Conservation (phyloP, 2,113 vertebrate genomes). For the Stomatorhinus ivindoensis region DNA sequence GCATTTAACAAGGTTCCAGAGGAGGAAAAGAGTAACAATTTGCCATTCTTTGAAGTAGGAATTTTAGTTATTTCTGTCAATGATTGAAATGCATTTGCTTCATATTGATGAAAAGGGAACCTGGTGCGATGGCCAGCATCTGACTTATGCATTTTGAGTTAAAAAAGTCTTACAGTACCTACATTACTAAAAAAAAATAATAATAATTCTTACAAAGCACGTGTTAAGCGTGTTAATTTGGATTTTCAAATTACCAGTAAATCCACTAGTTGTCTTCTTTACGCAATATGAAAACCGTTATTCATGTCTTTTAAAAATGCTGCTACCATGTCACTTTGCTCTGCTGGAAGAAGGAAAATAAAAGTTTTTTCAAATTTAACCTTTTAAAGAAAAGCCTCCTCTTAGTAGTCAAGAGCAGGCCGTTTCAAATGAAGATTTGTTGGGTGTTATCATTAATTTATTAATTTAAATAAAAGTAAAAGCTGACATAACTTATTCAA, state of each 20-base stretch:
- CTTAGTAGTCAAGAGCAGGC: neutral
- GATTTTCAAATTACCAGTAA: neutral
- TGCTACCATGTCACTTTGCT: neutral
- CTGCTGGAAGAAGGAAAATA: neutral
- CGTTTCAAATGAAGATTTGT: neutral
- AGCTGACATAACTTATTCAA: neutral
- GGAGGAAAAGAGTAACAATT: conserved; percentile 3
- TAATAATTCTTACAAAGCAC: no score
- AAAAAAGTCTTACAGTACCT: neutral
- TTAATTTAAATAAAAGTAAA: neutral
- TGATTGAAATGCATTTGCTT: conserved; percentile 10
- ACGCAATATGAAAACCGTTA: neutral
- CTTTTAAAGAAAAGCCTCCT: neutral
- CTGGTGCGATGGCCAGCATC: no score
- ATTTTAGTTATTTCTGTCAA: conserved; percentile 9
- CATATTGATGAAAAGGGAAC: neutral
- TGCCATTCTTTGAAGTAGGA: conserved; percentile 16
- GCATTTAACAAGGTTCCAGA: conserved; percentile 14
- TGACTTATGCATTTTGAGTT: neutral
- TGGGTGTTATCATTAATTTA: neutral
- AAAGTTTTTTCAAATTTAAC: neutral
- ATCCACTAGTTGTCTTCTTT: neutral
- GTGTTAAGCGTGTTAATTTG: no score
- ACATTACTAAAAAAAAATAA: neutral
- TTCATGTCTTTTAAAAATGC: neutral